Percentiles rank a stretch among this genome's conserved stretches.
Evolutionary conservation across 2,797 vertebrate species (phyloP).

Genomic region (Sparus aurata): DNA sequence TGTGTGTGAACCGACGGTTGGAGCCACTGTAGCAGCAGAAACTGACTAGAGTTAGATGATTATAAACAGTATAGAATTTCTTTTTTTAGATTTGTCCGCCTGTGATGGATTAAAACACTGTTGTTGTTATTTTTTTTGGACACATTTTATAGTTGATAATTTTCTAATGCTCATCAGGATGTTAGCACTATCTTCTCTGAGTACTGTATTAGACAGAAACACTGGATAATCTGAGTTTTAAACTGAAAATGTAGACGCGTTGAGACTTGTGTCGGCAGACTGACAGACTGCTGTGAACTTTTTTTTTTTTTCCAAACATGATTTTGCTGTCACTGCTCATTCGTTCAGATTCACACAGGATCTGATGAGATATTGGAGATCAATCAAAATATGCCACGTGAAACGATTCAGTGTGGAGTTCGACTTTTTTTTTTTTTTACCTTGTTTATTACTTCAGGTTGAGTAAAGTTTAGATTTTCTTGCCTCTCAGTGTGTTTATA

Average conservation of each 20-base stretch:
- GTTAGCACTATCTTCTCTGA: constrained; percentile 18
- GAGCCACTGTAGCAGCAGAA: constrained; percentile 37
- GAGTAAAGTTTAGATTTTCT: constrained; percentile 57
- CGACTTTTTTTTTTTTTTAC: constrained; percentile 43
- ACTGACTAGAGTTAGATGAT: constrained; percentile 21
- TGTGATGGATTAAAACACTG: constrained; percentile 38
- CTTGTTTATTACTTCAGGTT: constrained; percentile 47
- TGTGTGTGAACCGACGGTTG: constrained; percentile 28
- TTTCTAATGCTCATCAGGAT: constrained; percentile 46
- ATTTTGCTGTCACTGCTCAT: constrained; percentile 39
- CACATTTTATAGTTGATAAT: constrained; percentile 34
- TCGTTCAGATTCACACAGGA: not conserved
- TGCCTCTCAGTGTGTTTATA: constrained; percentile 11
- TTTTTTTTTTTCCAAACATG: not conserved
- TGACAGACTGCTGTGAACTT: constrained; percentile 40
- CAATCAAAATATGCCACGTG: constrained; percentile 16
- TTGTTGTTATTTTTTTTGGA: constrained; percentile 23
- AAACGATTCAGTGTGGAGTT: constrained; percentile 28
- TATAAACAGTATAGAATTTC: not conserved
- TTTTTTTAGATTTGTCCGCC: not conserved
- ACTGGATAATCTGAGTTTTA: constrained; percentile 11
- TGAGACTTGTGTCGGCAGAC: constrained; percentile 38
- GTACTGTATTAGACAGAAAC: constrained; percentile 53
- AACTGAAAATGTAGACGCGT: constrained; percentile 6
- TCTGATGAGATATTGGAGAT: constrained; percentile 2